Conservation (phyloP, 2,888 invertebrate genomes). For the Sarcophaga subvicina region DNA sequence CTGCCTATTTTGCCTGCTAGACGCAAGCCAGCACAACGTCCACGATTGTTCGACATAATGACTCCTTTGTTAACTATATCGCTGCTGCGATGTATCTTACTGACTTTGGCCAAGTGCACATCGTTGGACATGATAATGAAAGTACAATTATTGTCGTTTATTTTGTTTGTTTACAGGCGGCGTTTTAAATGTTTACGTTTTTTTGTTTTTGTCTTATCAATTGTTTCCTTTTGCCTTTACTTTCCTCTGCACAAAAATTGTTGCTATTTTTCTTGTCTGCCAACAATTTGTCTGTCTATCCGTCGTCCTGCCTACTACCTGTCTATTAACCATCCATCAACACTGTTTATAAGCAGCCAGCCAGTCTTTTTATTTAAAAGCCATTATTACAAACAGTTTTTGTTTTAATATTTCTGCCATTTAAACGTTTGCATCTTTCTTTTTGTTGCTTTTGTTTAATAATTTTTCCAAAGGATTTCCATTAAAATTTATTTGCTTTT, state of each 20-base stretch:
- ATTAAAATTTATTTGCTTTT: conserved; percentile 30
- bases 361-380: conserved; percentile 6
- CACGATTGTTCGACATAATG: conserved; percentile 36
- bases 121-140: conserved; percentile 77
- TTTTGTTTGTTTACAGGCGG: conserved; percentile 43
- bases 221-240: conserved; percentile 19
- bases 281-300: conserved; percentile 38
- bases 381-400: conserved; percentile 39
- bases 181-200: conserved; percentile 58
- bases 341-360: conserved; percentile 7
- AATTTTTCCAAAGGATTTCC: conserved; percentile 8
- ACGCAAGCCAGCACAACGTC: conserved; percentile 49
- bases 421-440: conserved; percentile 6
- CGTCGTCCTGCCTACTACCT: conserved; percentile 28
- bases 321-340: conserved; percentile 48
- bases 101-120: conserved; percentile 78
- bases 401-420: background rate
- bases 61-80: conserved; percentile 69
- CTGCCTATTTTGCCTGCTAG: conserved; percentile 46
- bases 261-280: conserved; percentile 58
- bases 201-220: conserved; percentile 53
- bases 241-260: conserved; percentile 37
- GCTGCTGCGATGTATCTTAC: conserved; percentile 73
- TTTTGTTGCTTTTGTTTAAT: conserved; percentile 9
- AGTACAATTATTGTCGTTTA: conserved; percentile 1